Percentiles rank a stretch among this genome's conserved stretches.
These are phyloP conservation scores for Rhinoderma darwinii DNA, from an alignment of 2,113 vertebrate genomes.

Conservation along the genomic window DNA sequence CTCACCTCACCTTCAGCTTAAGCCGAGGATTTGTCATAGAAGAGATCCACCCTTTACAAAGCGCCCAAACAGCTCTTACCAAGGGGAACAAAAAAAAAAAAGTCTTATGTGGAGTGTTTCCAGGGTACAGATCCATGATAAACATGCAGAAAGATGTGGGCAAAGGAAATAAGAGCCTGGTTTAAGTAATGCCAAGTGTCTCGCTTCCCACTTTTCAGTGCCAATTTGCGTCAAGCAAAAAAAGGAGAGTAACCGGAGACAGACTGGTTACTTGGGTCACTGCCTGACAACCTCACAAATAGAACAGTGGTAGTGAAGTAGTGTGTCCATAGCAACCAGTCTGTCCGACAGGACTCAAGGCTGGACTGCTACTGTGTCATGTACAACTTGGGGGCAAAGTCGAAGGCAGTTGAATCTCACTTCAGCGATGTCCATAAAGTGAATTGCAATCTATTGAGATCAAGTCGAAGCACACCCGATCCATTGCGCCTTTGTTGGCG, in stretches of 20 bases:
- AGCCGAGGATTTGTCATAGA: background rate
- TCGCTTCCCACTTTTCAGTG: background rate
- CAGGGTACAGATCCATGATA: background rate
- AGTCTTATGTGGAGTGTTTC: background rate
- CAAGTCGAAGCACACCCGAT: too few species aligned
- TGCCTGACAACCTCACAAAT: background rate
- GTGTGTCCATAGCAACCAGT: too few species aligned
- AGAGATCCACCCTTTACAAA: constrained; percentile 1
- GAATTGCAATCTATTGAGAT: too few species aligned
- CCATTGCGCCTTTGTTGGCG: too few species aligned
- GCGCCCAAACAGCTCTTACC: background rate
- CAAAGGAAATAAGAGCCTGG: background rate
- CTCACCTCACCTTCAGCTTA: constrained; percentile 16
- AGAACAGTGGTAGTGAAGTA: background rate
- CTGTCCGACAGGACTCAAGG: too few species aligned
- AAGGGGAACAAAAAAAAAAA: background rate
- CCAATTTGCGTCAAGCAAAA: too few species aligned
- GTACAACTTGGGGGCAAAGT: too few species aligned
- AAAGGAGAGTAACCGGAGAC: background rate
- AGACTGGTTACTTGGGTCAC: background rate
- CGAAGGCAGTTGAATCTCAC: too few species aligned
- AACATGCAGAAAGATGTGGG: background rate
- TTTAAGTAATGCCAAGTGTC: background rate
- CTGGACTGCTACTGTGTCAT: too few species aligned
- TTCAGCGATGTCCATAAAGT: too few species aligned